These are phyloP conservation scores for Aleiodes alternator DNA, from an alignment of 2,888 invertebrate genomes.

Conservation along the genomic window DNA sequence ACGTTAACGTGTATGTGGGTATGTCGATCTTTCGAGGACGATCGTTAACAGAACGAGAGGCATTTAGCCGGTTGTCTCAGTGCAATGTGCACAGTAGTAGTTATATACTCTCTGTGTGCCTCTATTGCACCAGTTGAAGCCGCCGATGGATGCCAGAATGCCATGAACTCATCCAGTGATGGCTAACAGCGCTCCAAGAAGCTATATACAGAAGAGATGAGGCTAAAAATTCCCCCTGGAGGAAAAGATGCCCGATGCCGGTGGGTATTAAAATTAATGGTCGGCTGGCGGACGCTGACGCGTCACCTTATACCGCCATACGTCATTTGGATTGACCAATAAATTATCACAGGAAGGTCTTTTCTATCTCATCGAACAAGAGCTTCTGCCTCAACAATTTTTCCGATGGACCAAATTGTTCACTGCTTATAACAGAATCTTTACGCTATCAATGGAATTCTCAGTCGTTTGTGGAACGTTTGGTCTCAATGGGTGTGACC, in stretches of 20 bases:
- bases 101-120: constrained; percentile 17
- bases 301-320: constrained; percentile 74
- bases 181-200: constrained; percentile 25
- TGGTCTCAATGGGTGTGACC: too few relatives aligned
- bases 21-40: constrained; percentile 36
- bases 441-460: too few relatives aligned
- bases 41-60: constrained; percentile 36
- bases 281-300: constrained; percentile 72
- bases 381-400: constrained; percentile 1
- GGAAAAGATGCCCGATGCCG: constrained; percentile 61
- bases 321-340: constrained; percentile 74
- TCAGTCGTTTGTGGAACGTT: too few relatives aligned
- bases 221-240: constrained; percentile 30
- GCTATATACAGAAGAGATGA: constrained; percentile 27
- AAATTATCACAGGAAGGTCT: constrained; percentile 66
- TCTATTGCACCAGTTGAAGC: constrained; percentile 32
- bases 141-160: constrained; percentile 34
- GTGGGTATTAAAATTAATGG: constrained; percentile 73
- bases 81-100: constrained; percentile 40
- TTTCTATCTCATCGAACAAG: constrained; percentile 28
- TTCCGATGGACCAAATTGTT: not conserved
- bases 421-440: too few relatives aligned
- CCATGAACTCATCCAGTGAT: constrained; percentile 36
- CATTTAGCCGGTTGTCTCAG: constrained; percentile 35
- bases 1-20: constrained; percentile 33